Evolutionary conservation across 2,888 invertebrate species (phyloP), one percentile per base, ranked within the genome.

Genomic region (Drosophila nr. perissopoda): DNA sequence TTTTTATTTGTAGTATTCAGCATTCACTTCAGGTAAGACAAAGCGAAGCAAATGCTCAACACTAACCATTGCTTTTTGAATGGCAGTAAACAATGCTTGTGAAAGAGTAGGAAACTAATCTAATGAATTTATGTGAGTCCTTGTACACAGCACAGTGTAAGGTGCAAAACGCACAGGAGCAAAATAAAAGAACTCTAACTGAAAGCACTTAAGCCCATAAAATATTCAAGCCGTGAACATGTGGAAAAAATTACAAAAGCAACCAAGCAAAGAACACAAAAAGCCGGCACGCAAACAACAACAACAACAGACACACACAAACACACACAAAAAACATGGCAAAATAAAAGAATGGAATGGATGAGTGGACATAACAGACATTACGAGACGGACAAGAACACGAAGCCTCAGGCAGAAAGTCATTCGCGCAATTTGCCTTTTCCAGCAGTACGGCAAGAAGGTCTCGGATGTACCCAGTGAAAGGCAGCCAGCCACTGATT

Each of bases 131-230:
- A 80, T 88, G 83, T 74, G 83, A 58, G 76, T 69, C 57, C 78
- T 69, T 67, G 71, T 63, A 31, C 38, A 42, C 52, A 62, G 57
- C 61, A 33, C 52, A 59, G 59, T 72, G 72, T 69, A 73, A 83
- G 76, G 89, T 80, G 82, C 80, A 78, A 74, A 81, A 74, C 74
- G 71, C 73, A 83, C 73, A 73, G 69, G 70, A 76, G 69, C 69
- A 16, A 40, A 70, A 77, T 75, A 72, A 81, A 74, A 69, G 68
- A 73, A 74, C 70, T 87, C 76, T 77, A 84, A 80, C 88, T 78
- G 83, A 87, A 87, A 87, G 89, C 89, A 87, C 86, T 89, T 89
- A 89, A 83, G 89, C 85, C 88, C 86, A 87, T 87, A 83, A 87
- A 87, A 89, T 87, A 87, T 89, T 87, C 86, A 87, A 75, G 87